Conservation (phyloP, 2,888 invertebrate species). For the Epirrhoe alternata region DNA sequence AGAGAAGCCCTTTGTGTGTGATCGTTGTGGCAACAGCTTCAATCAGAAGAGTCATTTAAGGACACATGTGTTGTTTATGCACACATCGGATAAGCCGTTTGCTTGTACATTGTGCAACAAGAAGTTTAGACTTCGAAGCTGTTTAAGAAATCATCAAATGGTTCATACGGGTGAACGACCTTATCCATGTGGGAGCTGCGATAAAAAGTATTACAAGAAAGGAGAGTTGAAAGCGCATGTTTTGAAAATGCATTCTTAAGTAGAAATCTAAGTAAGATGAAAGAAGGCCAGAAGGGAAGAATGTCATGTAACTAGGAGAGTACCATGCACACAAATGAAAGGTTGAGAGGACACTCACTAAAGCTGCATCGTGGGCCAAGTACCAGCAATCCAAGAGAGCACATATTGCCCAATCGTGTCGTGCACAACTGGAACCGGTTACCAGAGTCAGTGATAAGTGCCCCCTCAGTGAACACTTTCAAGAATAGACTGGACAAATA, state of each 20-base stretch:
- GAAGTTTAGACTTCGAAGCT: constrained; percentile 32
- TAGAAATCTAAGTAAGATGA: too few relatives aligned
- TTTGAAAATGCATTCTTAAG: constrained; percentile 19
- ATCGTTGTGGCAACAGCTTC: constrained; percentile 25
- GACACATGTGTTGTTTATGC: constrained; percentile 12
- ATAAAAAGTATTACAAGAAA: constrained; percentile 23
- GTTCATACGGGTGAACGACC: constrained; percentile 20
- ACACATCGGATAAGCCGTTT: not conserved
- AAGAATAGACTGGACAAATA: too few relatives aligned
- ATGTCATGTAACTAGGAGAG: too few relatives aligned
- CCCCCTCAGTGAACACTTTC: too few relatives aligned
- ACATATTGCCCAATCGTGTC: too few relatives aligned
- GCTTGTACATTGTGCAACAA: constrained; percentile 8
- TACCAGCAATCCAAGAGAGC: too few relatives aligned
- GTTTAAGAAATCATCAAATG: constrained; percentile 23
- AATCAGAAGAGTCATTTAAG: constrained; percentile 25
- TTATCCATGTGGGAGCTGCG: constrained; percentile 18
- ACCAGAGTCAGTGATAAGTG: too few relatives aligned
- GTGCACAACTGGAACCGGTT: too few relatives aligned
- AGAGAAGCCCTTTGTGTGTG: constrained; percentile 11
- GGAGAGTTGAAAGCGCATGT: constrained; percentile 19
- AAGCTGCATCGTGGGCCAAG: too few relatives aligned
- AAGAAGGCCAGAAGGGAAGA: too few relatives aligned
- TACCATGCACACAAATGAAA: too few relatives aligned
- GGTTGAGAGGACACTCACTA: too few relatives aligned